phyloP scores from a whole-genome alignment of 2,888 invertebrate species.

The Paralinhomoeus sp. region DNA sequence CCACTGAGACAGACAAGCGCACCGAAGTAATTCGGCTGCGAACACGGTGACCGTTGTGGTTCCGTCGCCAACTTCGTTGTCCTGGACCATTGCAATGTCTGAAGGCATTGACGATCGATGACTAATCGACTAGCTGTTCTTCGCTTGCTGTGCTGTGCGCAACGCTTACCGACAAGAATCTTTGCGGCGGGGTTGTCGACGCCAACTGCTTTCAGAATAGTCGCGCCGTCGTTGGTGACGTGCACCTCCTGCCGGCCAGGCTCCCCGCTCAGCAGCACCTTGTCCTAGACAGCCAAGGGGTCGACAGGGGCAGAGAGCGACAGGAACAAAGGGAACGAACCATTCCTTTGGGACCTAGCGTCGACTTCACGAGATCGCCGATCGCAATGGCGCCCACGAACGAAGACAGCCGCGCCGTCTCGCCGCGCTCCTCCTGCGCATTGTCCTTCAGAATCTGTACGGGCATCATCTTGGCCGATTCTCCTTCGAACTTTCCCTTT shows the following conservation, averaged over 20 bases:
- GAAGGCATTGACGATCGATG: conserved; percentile 1
- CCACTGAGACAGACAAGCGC: conserved; percentile 6
- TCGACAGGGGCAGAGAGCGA: not conserved
- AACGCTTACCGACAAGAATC: conserved; percentile 49
- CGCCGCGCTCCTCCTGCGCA: conserved; percentile 90
- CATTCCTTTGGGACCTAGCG: conserved; percentile 97
- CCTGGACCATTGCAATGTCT: conserved; percentile 92
- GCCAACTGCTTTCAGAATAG: conserved; percentile 79
- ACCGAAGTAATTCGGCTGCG: conserved; percentile 70
- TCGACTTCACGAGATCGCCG: conserved; percentile 90
- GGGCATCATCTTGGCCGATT: no score
- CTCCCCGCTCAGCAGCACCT: conserved; percentile 32
- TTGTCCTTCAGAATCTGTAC: conserved; percentile 78
- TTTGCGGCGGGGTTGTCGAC: conserved; percentile 98
- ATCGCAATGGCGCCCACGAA: conserved; percentile 97
- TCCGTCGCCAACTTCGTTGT: conserved; percentile 97
- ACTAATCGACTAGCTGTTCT: no score
- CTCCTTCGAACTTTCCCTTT: no score
- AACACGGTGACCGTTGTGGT: conserved; percentile 95
- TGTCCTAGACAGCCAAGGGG: conserved; percentile 28
- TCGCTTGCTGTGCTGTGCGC: no score
- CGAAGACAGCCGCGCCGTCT: conserved; percentile 83
- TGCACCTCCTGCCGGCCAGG: conserved; percentile 39
- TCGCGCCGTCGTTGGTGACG: conserved; percentile 97
- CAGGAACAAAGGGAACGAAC: conserved; percentile 16